Conservation (phyloP, 2,888 invertebrate genomes). For the Nesidiocoris tenuis region DNA sequence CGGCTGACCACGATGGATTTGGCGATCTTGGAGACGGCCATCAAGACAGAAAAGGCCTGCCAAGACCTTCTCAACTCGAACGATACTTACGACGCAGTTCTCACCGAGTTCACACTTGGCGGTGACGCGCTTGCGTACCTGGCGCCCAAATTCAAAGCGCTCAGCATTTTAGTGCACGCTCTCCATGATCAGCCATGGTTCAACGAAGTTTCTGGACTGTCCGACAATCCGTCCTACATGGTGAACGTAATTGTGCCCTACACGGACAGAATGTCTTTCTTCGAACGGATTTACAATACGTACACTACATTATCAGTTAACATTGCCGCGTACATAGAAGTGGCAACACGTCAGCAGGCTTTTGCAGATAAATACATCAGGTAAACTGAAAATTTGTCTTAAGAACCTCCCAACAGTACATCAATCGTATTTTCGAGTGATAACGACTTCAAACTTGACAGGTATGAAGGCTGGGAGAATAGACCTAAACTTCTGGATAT, state of each 20-base stretch:
- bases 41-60: not conserved
- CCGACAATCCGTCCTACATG: conserved; percentile 41
- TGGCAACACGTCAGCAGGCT: not conserved
- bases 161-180: not conserved
- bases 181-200: conserved; percentile 39
- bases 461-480: conserved; percentile 42
- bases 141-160: conserved; percentile 45
- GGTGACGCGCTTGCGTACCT: conserved; percentile 43
- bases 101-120: conserved; percentile 25
- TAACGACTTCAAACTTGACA: too few species aligned
- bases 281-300: conserved; percentile 23
- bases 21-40: not conserved
- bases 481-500: conserved; percentile 40
- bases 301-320: not conserved
- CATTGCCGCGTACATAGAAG: not conserved
- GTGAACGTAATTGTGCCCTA: not conserved
- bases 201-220: conserved; percentile 45
- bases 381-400: conserved; percentile 21
- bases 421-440: too few species aligned
- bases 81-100: conserved; percentile 42
- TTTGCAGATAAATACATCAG: conserved; percentile 6
- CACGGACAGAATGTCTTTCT: conserved; percentile 13
- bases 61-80: conserved; percentile 31
- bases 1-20: not conserved
- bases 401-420: too few species aligned